These are phyloP conservation scores for Drosophila nigricruria DNA, from an alignment of 2,888 invertebrate species.

Conservation along the genomic window DNA sequence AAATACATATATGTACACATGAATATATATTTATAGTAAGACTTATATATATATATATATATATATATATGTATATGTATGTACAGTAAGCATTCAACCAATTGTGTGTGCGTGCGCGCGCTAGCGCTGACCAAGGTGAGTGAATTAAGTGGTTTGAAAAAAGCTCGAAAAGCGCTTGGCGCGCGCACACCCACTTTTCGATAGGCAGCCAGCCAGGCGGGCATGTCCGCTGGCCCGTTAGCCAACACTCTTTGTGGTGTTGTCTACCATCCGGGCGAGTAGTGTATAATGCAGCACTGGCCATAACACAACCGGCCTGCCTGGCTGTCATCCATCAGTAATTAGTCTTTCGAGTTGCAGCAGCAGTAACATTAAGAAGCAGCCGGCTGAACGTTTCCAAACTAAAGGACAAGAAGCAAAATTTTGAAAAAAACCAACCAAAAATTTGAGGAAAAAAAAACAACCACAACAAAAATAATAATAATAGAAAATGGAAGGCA, in stretches of 20 bases:
- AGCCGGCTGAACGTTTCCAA: not conserved
- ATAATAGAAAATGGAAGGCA: slow-evolving; percentile 34
- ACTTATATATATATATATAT: not conserved
- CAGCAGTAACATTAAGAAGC: not conserved
- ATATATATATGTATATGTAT: not conserved
- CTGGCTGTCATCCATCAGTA: not conserved
- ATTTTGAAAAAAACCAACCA: not conserved
- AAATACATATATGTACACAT: not conserved
- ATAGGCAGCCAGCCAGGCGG: not conserved
- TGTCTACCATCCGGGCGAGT: no score
- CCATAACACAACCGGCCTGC: not conserved
- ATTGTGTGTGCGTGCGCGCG: no score
- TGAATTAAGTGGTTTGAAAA: no score
- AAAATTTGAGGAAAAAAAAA: not conserved
- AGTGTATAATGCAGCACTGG: slow-evolving; percentile 17
- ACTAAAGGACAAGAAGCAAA: not conserved
- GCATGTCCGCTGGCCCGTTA: not conserved
- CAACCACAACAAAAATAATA: not conserved
- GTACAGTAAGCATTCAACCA: no score
- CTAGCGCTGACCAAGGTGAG: no score
- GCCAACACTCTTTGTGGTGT: slow-evolving; percentile 10
- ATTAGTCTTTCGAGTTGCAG: slow-evolving; percentile 7
- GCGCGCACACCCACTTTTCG: slow-evolving; percentile 3
- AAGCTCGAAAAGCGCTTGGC: not conserved
- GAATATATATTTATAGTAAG: not conserved